Evolutionary conservation across 1,140 invertebrate species (phyloP), one percentile per base, ranked within the genome.

Genomic region (Potamilus streckersoni): DNA sequence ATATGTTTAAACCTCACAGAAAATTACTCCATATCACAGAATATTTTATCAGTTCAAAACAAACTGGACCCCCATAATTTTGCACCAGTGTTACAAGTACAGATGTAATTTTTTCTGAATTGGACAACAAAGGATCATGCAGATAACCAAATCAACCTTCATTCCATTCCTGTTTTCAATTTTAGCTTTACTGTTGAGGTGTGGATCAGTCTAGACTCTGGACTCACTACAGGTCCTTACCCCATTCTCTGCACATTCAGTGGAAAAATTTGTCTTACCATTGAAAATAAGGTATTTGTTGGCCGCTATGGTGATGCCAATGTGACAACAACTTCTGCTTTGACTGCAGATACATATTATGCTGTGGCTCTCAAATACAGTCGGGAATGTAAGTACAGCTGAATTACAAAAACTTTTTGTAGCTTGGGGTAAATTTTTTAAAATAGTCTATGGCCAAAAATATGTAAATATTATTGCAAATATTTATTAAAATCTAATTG

Each of bases 181-280:
- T 74, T 49, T 27, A 75, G 74, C 65, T 75, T 75, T 64, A 70
- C 74, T 56, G 15, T 75, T 20, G 74, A 75, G 27, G 62, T 65
- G 20, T 75, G 74, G 74, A 19, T 75, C 27, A 64, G 59, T 17
- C 38, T 75, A 15, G 74, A 75, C 27, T 23, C 68, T 38, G 74
- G 67, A 23, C 64, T 70, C 31, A 75, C 74, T n/a, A 58, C 31
- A 2, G 74, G 74, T 15, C 67, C 67, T 56, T 75, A 75, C 56
- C 74, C 74, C 12, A 57, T 75, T n/a, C 12, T 75, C 3, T 75
- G 74, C 27, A 57, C 67, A 27, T 55, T 61, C 1, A 62, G 65
- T 19, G 60, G 57, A 2, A 69, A 49, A 19, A 38, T 75, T 19
- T 70, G 74, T 64, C 15, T 75, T 60, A 57, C 67, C 4, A 57